phyloP scores from a whole-genome alignment of 2,797 vertebrate species.

The Bradypodion ventrale region DNA sequence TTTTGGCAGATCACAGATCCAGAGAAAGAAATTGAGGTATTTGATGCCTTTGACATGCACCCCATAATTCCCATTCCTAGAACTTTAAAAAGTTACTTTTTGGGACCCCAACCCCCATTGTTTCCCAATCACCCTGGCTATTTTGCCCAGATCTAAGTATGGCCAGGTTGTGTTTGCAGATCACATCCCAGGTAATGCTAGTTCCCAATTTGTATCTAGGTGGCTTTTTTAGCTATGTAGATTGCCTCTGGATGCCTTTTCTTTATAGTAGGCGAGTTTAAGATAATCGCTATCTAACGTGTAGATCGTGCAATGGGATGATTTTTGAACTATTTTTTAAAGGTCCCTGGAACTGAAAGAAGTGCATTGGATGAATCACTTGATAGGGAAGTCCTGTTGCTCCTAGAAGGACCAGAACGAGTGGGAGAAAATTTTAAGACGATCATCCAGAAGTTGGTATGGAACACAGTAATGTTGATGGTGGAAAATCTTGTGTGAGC shows the following conservation, averaged over 20 bases:
- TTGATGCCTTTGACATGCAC: no score
- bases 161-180: not conserved
- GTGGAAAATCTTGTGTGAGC: not conserved
- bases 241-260: not conserved
- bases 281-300: not conserved
- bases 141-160: no score
- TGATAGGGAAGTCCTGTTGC: conserved; percentile 82
- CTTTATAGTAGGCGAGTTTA: not conserved
- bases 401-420: conserved; percentile 81
- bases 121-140: no score
- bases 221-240: not conserved
- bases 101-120: no score
- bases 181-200: no score
- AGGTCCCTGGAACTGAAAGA: conserved; percentile 52
- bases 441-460: conserved; percentile 80
- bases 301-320: no score
- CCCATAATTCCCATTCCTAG: no score
- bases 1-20: no score
- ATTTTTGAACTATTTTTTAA: not conserved
- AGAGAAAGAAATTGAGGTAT: no score
- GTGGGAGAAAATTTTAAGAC: conserved; percentile 77
- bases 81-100: no score
- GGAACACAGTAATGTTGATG: not conserved
- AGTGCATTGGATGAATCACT: conserved; percentile 75
- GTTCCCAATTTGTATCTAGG: not conserved